A percentile compares a stretch with the other conserved stretches of the same genome.
phyloP scores from a whole-genome alignment of 2,888 invertebrate genomes.

The Eucriotettix oculatus region DNA sequence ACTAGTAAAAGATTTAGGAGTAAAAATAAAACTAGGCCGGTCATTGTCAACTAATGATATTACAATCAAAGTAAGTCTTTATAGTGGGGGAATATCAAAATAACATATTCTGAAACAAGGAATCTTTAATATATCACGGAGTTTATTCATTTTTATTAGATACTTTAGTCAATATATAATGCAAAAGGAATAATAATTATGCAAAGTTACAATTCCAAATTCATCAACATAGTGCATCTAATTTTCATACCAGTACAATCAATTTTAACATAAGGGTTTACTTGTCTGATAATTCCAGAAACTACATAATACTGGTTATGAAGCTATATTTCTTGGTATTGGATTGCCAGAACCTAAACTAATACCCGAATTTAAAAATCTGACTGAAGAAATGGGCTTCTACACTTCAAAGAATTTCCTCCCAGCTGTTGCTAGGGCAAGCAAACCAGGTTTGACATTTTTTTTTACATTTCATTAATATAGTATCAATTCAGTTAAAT shows the following conservation, averaged over 20 bases:
- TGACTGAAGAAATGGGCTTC: conserved; percentile 70
- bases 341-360: conserved; percentile 83
- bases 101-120: background rate
- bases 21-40: conserved; percentile 64
- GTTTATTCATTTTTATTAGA: background rate
- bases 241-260: background rate
- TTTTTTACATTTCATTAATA: background rate
- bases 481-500: no score
- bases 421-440: conserved; percentile 71
- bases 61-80: conserved; percentile 42
- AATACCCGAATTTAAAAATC: conserved; percentile 55
- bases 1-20: conserved; percentile 81
- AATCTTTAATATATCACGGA: background rate
- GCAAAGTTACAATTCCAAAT: background rate
- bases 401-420: conserved; percentile 90
- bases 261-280: background rate
- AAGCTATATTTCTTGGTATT: conserved; percentile 70
- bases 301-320: conserved; percentile 47
- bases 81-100: no score
- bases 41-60: conserved; percentile 52
- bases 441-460: conserved; percentile 53
- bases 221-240: background rate
- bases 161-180: background rate
- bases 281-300: conserved; percentile 27
- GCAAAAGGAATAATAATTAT: background rate